Evolutionary conservation across 2,888 invertebrate species (phyloP), one percentile per base, ranked within the genome.

Genomic region (Ophion costatus): DNA sequence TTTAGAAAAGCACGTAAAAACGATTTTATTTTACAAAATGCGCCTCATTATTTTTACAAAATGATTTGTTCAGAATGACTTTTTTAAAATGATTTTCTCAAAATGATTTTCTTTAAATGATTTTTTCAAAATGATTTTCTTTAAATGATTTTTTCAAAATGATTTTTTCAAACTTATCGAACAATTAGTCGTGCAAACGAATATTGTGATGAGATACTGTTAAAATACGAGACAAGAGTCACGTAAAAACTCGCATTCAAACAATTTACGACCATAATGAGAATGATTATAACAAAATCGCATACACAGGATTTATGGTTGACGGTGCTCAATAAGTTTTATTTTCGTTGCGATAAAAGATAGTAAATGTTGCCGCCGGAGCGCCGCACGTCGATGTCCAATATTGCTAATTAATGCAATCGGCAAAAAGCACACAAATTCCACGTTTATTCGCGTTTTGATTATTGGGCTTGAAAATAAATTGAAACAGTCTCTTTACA

Each of bases 111-210:
- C n/a, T n/a, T n/a, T n/a, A n/a, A n/a, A n/a, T n/a, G n/a, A n/a
- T n/a, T n/a, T n/a, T n/a, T n/a, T n/a, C n/a, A 56, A 20, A 20
- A 11, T 14, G 33, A 38, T 20, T 20, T 20, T 5, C 11, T 20
- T 38, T 22, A 63, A 29, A 63, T 45, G 61, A 42, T 56, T 75
- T 29, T 75, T 20, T 33, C 45, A 29, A 29, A 4, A 2, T 29
- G 4, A 29, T 24, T 14, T n/a, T 17, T 20, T 64, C 45, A 45
- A 79, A 38, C 33, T 64, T 64, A 79, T 71, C 71, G 64, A 71
- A 64, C 51, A 71, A 79, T 64, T 79, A 56, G 79, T 22, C 71
- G 33, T n/a, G 17, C 38, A 61, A 59, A n/a, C 14, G 29, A 51
- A 70, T 33, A 24, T 33, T 6, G 14, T 20, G 20, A 63, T 17